Base-by-base conservation (phyloP, 2,888 invertebrate species). In the Hyposoter dolosus region DNA sequence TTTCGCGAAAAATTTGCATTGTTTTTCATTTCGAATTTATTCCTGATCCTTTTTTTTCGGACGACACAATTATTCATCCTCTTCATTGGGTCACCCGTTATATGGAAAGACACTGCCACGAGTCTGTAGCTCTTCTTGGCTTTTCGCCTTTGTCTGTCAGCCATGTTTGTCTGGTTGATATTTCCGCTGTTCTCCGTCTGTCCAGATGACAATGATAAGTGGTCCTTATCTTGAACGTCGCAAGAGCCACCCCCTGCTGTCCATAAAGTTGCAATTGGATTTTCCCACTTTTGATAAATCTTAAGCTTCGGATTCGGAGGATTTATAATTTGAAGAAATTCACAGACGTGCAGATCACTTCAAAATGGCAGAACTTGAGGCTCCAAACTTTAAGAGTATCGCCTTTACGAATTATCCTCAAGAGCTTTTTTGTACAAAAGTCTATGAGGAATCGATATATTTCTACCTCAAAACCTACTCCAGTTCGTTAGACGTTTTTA, bases 171-270 rank as follows among this genome's bases (percentile, higher is more conserved):
- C 50, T 19, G 47, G 71, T 50, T 47, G 43, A 43, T 47, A 65
- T 68, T 74, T 69, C 47, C 23, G 35, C 45, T 43, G 15, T 19
- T 23, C 69, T 50, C 69, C 32, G 68, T 43, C 17, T 9, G n/a
- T 50, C 47, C 74, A 35, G 76, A 56, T 40, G 35, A 45, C 47
- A 66, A 68, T 68, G 68, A 79, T 68, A 78, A 79, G 65, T 43
- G 53, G 75, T 56, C 71, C 66, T 69, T 47, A 56, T 75, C 23
- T 76, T 40, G 10, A 78, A 69, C 47, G 19, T 63, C 15, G 43
- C 60, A 74, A 23, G 60, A 9, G 28, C 23, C 17, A 19, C 56
- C 4, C 19, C 17, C 40, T 35, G 35, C 35, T 35, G 35, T 40
- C 40, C 74, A 17, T 43, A 43, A 60, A 74, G 60, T 74, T 19